A percentile compares a stretch with the other conserved stretches of the same genome.
Evolutionary conservation across 2,888 invertebrate species (phyloP).

Genomic region (Ectobius pallidus): DNA sequence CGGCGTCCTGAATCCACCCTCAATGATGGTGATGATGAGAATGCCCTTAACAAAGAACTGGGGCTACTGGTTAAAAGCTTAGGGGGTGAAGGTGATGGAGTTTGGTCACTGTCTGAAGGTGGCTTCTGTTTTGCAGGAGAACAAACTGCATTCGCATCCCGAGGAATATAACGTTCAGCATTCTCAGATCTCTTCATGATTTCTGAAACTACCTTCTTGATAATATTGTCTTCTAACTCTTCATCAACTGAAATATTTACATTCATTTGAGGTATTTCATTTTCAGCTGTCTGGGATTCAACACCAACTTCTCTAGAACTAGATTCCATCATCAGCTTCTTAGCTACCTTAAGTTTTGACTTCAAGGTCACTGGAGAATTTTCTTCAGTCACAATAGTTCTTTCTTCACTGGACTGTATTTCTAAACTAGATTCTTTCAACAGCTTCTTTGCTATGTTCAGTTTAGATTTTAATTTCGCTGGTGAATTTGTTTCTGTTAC

Average conservation of each 20-base stretch:
- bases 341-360: no score
- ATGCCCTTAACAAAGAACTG: neutral
- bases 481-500: neutral
- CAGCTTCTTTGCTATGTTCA: neutral
- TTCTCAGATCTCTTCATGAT: neutral
- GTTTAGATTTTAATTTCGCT: neutral
- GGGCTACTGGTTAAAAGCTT: conserved; percentile 5
- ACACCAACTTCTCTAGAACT: no score
- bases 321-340: no score
- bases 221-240: neutral
- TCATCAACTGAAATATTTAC: no score
- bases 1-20: neutral
- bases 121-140: neutral
- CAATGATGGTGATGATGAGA: neutral
- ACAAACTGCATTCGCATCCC: no score
- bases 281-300: no score
- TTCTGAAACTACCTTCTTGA: neutral
- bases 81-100: neutral
- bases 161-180: neutral
- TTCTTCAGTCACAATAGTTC: no score
- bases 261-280: no score
- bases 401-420: no score
- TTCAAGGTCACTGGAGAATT: no score
- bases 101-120: conserved; percentile 1
- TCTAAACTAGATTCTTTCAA: no score